Base-by-base conservation (phyloP, 2,113 vertebrate genomes). In the Nycticorax nycticorax region DNA sequence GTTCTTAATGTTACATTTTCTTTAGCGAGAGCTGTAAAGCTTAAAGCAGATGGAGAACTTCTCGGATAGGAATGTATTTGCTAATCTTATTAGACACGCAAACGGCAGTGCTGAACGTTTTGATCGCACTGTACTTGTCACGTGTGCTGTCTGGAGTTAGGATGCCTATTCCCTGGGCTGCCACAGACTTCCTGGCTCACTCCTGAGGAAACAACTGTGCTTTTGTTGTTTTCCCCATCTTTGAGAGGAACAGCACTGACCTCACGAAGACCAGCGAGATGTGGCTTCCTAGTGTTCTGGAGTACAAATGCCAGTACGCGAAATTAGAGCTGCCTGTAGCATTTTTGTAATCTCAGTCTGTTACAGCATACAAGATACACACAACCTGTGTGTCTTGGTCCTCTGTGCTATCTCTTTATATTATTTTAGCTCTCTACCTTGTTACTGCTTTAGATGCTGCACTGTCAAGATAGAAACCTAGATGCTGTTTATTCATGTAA, bases 401-500 rank as follows among this genome's bases (percentile, higher is more conserved):
- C 73, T 80, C 79, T 85, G 26, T 66, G 66, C 43, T 50, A 1
- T 55, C 47, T 63, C 55, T 69, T 60, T 33, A 4, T n/a, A 21
- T 47, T 60, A 41, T 24, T 89, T 63, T 43, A 85, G 76, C 35
- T 18, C 76, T 77, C 73, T 82, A 2, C 89, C 71, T 37, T 30
- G 53, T 87, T 55, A 79, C 66, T 93, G 84, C 93, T 89, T 60
- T 95, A 89, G 87, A 62, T 89, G 84, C 89, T 95, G 82, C 64
- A 41, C 73, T 92, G 66, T 76, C 3, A 33, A 66, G 85, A 30
- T 52, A 89, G 85, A 75, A 93, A 50, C 72, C 91, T 47, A 67
- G 69, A 64, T 94, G 80, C 93, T 74, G 37, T 91, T 95, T 96
- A 96, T 97, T 98, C 96, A 98, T 71, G 59, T 62, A 85, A 97